Base-by-base conservation (phyloP, 2,797 vertebrate genomes). In the Tadarida brasiliensis region DNA sequence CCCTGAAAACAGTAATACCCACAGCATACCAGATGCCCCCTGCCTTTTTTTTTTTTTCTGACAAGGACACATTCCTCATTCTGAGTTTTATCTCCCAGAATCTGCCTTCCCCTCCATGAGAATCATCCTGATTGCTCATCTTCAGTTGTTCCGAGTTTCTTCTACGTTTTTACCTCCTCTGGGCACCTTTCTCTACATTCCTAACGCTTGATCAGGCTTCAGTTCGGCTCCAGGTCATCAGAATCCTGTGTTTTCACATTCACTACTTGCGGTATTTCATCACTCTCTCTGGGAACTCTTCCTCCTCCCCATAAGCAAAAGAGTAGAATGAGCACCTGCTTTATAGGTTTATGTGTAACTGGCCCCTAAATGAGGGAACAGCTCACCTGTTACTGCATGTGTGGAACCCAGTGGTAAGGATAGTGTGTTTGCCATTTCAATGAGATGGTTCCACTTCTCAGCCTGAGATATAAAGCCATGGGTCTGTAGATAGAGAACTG, bases 191-290 rank as follows among this genome's bases (percentile, higher is more conserved):
- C 17, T 54, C 51, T 33, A 90, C 47, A 16, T 11, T 71, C 82
- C 14, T 51, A 68, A 68, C 59, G 74, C 54, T 16, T 94, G 17
- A 82, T 61, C 14, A 95, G 68, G 76, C 33, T 95, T 85, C 61
- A 93, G 56, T 82, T 76, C 59, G 28, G 73, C 16, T 68, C 68
- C 15, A 70, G 22, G 56, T 91, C 59, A 82, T 47, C 70, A 90
- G 49, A 81, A 76, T 35, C 82, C 24, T 84, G 2, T 56, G 47
- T 65, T 82, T 90, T 61, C 87, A 67, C 39, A 59, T 90, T 82
- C 54, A 86, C 54, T 76, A 54, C 51, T 59, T 87, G 16, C 0
- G 24, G 33, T 57, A 61, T 56, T 89, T 65, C 57, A 26, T 73
- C 39, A 54, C 63, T 76, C 7, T 77, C 44, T n/a, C 61, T 94